A percentile compares a stretch with the other conserved stretches of the same genome.
These are phyloP conservation scores for Fulica atra DNA, from an alignment of 2,113 vertebrate genomes.

Conservation along the genomic window DNA sequence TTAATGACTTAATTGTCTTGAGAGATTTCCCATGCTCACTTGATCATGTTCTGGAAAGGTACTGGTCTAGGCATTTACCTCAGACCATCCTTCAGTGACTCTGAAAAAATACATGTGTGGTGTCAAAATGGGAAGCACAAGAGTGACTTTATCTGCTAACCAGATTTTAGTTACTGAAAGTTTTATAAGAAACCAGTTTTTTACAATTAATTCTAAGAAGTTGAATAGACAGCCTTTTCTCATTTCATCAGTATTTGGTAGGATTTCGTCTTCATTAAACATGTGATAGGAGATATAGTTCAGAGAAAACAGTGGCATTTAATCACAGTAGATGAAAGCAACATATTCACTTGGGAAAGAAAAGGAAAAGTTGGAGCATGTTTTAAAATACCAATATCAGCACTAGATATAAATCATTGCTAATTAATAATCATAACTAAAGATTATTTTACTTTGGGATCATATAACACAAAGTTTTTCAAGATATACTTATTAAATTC, in stretches of 20 bases:
- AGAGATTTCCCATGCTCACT: not conserved
- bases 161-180: not conserved
- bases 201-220: not conserved
- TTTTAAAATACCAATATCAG: not conserved
- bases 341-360: not conserved
- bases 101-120: not conserved
- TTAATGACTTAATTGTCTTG: not conserved
- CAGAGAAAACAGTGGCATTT: not conserved
- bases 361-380: not conserved
- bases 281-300: not conserved
- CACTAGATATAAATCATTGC: not conserved
- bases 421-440: not conserved
- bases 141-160: not conserved
- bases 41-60: not conserved
- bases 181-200: not conserved
- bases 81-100: not conserved
- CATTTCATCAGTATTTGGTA: not conserved
- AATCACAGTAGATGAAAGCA: not conserved
- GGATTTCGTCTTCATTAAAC: not conserved
- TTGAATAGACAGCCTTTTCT: not conserved
- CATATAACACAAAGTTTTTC: not conserved
- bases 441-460: not conserved
- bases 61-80: not conserved
- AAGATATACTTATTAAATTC: not conserved
- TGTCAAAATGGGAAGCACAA: not conserved